Conservation (phyloP, 2,888 invertebrate species). For the Xestia sexstrigata region DNA sequence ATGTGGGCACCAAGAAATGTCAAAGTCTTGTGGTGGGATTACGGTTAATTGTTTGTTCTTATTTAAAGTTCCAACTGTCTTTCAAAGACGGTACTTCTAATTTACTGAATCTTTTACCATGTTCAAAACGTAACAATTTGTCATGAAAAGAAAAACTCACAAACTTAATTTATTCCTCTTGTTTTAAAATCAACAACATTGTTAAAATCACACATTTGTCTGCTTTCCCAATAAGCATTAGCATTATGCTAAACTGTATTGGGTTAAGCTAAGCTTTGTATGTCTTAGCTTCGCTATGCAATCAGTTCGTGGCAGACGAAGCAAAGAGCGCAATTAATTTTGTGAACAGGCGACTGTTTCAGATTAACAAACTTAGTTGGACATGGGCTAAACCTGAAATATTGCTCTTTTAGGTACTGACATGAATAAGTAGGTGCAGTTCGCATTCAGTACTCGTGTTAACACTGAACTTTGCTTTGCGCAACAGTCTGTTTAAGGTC, state of each 20-base stretch:
- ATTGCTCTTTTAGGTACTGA: background rate
- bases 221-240: conserved; percentile 2
- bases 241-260: conserved; percentile 19
- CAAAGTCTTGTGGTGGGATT: background rate
- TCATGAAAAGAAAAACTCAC: background rate
- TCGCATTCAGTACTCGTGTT: background rate
- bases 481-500: background rate
- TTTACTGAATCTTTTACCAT: background rate
- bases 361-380: background rate
- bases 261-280: conserved; percentile 15
- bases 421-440: background rate
- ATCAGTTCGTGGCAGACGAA: conserved; percentile 25
- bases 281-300: conserved; percentile 18
- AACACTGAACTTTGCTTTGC: background rate
- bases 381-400: conserved; percentile 9
- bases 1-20: background rate
- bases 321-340: conserved; percentile 28
- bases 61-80: background rate
- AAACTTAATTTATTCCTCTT: background rate
- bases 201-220: background rate
- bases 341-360: conserved; percentile 16
- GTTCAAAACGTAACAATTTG: background rate
- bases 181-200: conserved; percentile 1
- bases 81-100: background rate
- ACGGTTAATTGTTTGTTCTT: background rate